Conservation (phyloP, 53 echinoderm and acorn worm species). For the Crossaster papposus region DNA sequence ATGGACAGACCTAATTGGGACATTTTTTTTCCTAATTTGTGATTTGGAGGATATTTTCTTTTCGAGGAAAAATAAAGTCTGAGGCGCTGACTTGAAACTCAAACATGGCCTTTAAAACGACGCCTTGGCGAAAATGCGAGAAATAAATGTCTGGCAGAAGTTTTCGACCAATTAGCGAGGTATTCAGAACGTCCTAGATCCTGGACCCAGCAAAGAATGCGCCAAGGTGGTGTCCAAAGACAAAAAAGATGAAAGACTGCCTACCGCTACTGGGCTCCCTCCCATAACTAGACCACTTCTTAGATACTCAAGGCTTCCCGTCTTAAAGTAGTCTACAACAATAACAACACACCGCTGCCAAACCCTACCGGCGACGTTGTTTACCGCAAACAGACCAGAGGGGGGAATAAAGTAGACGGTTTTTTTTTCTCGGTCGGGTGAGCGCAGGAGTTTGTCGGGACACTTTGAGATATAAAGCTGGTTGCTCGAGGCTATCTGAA, state of each 20-base stretch:
- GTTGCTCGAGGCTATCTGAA: constrained; percentile 9
- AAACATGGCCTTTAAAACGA: too few species aligned
- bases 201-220: neutral
- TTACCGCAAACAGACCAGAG: constrained; percentile 39
- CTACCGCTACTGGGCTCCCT: constrained; percentile 8
- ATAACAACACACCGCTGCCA: neutral
- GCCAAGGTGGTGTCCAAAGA: constrained; percentile 21
- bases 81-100: too few species aligned
- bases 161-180: constrained; percentile 37
- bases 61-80: too few species aligned
- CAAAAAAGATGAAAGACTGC: constrained; percentile 37
- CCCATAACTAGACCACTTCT: neutral
- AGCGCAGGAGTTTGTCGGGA: constrained; percentile 25
- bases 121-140: too few species aligned
- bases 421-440: constrained; percentile 42
- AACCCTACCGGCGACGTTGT: constrained; percentile 5
- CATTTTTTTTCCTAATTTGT: too few species aligned
- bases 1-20: too few species aligned
- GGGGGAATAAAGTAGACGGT: neutral
- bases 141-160: neutral
- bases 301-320: constrained; percentile 9
- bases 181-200: constrained; percentile 1
- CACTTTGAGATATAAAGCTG: constrained; percentile 41
- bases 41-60: too few species aligned
- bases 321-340: neutral